A percentile compares a stretch with the other conserved stretches of the same genome.
phyloP scores from a whole-genome alignment of 2,888 invertebrate genomes.

The Melinaea menophilus region DNA sequence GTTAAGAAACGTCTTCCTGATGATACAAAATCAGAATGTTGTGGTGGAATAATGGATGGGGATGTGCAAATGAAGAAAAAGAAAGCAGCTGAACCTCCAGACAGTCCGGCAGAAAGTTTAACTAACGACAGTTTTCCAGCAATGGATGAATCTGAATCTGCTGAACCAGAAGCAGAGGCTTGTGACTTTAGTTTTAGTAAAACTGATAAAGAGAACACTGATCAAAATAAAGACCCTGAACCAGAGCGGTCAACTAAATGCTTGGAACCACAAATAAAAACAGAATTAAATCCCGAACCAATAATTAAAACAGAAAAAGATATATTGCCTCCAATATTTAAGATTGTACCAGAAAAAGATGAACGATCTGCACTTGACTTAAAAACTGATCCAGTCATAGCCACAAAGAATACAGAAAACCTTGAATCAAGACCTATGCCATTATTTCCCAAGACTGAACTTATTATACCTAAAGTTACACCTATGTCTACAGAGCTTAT shows the following conservation, averaged over 20 bases:
- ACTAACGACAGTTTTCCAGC: constrained; percentile 92
- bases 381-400: constrained; percentile 56
- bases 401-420: constrained; percentile 52
- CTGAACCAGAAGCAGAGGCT: constrained; percentile 68
- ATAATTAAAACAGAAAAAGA: constrained; percentile 65
- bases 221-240: constrained; percentile 61
- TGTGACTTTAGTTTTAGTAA: constrained; percentile 73
- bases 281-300: constrained; percentile 54
- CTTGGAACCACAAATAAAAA: constrained; percentile 57
- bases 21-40: constrained; percentile 76
- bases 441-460: constrained; percentile 78
- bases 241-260: constrained; percentile 53
- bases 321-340: constrained; percentile 53
- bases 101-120: constrained; percentile 90
- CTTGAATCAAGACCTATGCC: constrained; percentile 52
- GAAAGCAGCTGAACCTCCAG: constrained; percentile 74
- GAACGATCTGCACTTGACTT: constrained; percentile 62
- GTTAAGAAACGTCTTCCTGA: constrained; percentile 79
- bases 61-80: constrained; percentile 79
- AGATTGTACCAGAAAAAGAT: constrained; percentile 57
- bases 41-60: constrained; percentile 66
- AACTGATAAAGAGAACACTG: constrained; percentile 62
- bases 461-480: constrained; percentile 79
- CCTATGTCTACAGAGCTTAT: constrained; percentile 73
- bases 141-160: constrained; percentile 82